These are phyloP conservation scores for Tupiocoris notatus DNA, from an alignment of 2,888 invertebrate species.

Conservation along the genomic window DNA sequence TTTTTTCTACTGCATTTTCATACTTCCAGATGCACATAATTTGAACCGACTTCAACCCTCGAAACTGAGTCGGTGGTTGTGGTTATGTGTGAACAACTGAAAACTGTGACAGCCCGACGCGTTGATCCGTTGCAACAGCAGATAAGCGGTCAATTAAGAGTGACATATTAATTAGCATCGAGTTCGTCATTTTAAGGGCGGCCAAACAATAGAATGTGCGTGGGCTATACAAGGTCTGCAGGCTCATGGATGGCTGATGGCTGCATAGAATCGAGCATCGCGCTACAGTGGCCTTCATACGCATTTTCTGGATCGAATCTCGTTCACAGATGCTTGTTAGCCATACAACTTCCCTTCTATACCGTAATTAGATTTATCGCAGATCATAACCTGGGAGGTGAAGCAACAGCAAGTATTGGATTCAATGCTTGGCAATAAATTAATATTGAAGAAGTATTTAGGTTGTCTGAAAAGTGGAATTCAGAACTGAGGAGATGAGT, in stretches of 20 bases:
- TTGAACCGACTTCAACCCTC: too few relatives aligned
- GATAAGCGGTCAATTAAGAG: constrained; percentile 25
- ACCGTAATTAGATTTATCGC: too few relatives aligned
- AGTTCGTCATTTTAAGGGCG: constrained; percentile 14
- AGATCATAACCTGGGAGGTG: too few relatives aligned
- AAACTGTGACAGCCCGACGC: not conserved
- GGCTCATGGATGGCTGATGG: not conserved
- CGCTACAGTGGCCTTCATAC: not conserved
- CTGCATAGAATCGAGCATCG: too few relatives aligned
- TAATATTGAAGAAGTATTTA: too few relatives aligned
- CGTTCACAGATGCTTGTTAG: not conserved
- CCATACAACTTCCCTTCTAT: not conserved
- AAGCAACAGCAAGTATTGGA: too few relatives aligned
- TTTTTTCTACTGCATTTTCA: too few relatives aligned
- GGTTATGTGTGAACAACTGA: not conserved
- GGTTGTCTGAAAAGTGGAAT: too few relatives aligned
- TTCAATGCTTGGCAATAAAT: too few relatives aligned
- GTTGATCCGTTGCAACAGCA: not conserved
- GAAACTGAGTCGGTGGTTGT: too few relatives aligned
- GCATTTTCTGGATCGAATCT: not conserved
- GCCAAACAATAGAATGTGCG: constrained; percentile 4
- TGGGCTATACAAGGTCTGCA: constrained; percentile 19
- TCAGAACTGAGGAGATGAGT: too few relatives aligned
- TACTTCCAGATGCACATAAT: too few relatives aligned
- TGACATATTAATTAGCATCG: constrained; percentile 26